Base-by-base conservation (phyloP, 2,888 invertebrate genomes). In the Pristionchus arcanus region DNA sequence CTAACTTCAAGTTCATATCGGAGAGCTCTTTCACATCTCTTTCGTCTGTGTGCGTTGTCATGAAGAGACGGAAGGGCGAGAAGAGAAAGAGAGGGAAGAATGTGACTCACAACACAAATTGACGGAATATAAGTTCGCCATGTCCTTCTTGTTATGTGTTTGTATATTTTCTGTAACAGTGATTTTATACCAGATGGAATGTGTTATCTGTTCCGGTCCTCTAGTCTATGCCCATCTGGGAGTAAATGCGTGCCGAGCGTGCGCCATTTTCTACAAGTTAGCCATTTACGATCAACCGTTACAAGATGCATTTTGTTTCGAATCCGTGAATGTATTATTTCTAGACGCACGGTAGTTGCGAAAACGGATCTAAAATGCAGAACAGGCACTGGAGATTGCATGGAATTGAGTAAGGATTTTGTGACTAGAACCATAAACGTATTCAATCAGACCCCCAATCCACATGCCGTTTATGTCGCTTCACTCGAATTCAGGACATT, bases 251-350 rank as follows among this genome's bases (percentile, higher is more conserved):
- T 74, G 74, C 37, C 31, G 74, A 37, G 74, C 74, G 21, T 74
- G 74, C 37, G 74, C 74, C 15, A 31, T 74, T 37, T 74, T 74
- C 74, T 74, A 74, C n/a, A 31, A 34, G 74, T 74, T 74, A 2
- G 74, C 5, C n/a, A n/a, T n/a, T n/a, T n/a, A n/a, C n/a, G n/a
- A n/a, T n/a, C n/a, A n/a, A n/a, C n/a, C n/a, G n/a, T n/a, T n/a
- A n/a, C n/a, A n/a, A 28, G 5, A n/a, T 28, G n/a, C n/a, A n/a
- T 25, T 68, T 9, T 28, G 28, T 28, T 28, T 68, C n/a, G 2
- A 68, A n/a, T 42, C 11, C 28, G 2, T 15, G 11, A n/a, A 28
- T 15, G 5, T 9, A 7, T 28, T 25, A 28, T 28, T 9, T n/a
- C 68, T 28, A 28, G n/a, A 9, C 68, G n/a, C 68, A 25, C 68